A percentile compares a stretch with the other conserved stretches of the same genome.
phyloP scores from a whole-genome alignment of 1,140 invertebrate genomes.

The Cyrtorhinus lividipennis region DNA sequence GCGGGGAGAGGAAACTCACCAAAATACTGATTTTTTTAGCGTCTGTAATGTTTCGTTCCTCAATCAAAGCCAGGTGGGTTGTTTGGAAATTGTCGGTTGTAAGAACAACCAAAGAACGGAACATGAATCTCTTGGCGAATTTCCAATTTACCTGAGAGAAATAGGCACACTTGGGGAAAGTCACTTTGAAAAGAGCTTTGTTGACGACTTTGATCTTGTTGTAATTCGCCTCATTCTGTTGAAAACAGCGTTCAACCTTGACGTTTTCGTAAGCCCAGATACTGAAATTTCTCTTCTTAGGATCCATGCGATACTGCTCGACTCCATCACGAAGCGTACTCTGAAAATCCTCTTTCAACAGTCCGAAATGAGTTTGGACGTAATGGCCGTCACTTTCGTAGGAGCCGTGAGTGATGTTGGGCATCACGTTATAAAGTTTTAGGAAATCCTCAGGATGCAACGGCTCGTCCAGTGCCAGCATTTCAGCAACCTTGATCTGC shows the following conservation, averaged over 20 bases:
- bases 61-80: too few species aligned
- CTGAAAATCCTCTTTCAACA: conserved; percentile 36
- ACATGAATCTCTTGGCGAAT: too few species aligned
- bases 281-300: conserved; percentile 25
- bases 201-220: background rate
- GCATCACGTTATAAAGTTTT: background rate
- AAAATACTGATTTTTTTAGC: conserved; percentile 43
- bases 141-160: too few species aligned
- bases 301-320: conserved; percentile 22
- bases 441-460: background rate
- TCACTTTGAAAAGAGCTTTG: background rate
- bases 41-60: too few species aligned
- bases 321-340: conserved; percentile 32
- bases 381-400: conserved; percentile 27
- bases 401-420: background rate
- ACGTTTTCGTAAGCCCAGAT: conserved; percentile 17
- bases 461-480: background rate
- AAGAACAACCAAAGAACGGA: too few species aligned
- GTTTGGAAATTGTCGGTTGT: too few species aligned
- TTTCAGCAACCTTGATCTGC: background rate
- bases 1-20: conserved; percentile 38
- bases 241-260: background rate
- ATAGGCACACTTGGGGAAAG: conserved; percentile 42
- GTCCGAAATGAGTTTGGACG: conserved; percentile 32
- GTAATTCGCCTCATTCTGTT: background rate